These are phyloP conservation scores for Crossocerus cetratus DNA, from an alignment of 2,888 invertebrate species.

Conservation along the genomic window DNA sequence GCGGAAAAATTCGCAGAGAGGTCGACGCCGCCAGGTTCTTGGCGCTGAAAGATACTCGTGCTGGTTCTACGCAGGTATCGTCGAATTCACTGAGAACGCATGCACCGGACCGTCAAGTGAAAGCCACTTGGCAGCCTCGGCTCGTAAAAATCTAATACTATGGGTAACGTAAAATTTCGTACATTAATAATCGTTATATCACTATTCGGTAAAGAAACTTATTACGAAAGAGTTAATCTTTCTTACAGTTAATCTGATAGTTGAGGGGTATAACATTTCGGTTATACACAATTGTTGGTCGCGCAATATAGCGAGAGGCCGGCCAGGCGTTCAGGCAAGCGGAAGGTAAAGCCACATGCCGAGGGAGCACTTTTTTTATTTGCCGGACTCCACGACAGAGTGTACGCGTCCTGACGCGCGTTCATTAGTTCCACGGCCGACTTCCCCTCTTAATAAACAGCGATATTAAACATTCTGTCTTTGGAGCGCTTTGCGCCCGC, in stretches of 20 bases:
- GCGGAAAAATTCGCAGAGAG: neutral
- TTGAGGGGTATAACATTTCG: slow-evolving; percentile 1
- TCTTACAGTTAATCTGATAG: slow-evolving; percentile 4
- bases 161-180: slow-evolving; percentile 60
- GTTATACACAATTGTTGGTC: slow-evolving; percentile 1
- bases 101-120: neutral
- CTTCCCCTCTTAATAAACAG: neutral
- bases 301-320: neutral
- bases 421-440: neutral
- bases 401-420: neutral
- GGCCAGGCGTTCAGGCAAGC: neutral
- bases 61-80: neutral
- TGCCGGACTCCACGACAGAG: too few species aligned
- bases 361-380: too few species aligned
- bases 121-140: slow-evolving; percentile 12
- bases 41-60: too few species aligned
- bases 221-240: slow-evolving; percentile 29
- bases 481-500: slow-evolving; percentile 20
- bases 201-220: slow-evolving; percentile 53
- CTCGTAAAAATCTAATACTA: slow-evolving; percentile 46
- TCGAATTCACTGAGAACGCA: slow-evolving; percentile 6
- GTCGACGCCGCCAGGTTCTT: neutral
- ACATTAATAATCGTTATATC: slow-evolving; percentile 62
- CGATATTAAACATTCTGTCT: slow-evolving; percentile 8
- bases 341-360: too few species aligned